phyloP scores from a whole-genome alignment of 2,113 vertebrate genomes.

The Theristicus caerulescens region DNA sequence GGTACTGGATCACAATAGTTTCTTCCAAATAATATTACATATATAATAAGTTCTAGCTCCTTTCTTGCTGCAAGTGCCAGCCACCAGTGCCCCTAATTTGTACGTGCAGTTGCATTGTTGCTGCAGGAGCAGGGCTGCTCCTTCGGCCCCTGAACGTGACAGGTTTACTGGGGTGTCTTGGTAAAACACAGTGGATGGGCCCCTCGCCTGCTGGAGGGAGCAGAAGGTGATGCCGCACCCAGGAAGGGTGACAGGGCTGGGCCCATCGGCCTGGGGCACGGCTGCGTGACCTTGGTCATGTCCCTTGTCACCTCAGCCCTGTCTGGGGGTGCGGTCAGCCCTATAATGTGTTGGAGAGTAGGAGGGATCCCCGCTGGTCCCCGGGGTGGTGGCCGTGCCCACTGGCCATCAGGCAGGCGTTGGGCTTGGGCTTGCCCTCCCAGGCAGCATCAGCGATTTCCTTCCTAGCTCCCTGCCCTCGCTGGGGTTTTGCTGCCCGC shows the following conservation, averaged over 20 bases:
- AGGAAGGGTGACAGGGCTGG: neutral
- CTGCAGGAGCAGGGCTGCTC: neutral
- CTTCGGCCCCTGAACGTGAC: neutral
- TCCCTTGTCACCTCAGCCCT: neutral
- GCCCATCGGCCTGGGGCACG: accelerated
- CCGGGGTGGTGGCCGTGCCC: neutral
- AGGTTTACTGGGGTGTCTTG: neutral
- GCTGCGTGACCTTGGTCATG: neutral
- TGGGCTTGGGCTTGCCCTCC: neutral
- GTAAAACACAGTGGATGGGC: neutral
- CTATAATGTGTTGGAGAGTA: neutral
- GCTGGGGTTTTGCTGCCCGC: neutral
- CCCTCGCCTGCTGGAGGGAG: neutral
- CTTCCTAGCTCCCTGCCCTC: neutral
- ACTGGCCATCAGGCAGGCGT: accelerated
- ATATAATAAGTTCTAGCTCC: neutral
- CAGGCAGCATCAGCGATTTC: neutral
- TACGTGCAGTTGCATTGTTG: accelerated
- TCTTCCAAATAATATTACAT: neutral
- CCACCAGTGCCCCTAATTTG: neutral
- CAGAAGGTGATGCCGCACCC: neutral
- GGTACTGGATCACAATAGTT: neutral
- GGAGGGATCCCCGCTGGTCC: neutral
- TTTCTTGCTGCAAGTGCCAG: neutral
- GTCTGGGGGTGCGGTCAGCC: neutral